A percentile compares a stretch with the other conserved stretches of the same genome.
phyloP scores from a whole-genome alignment of 2,797 vertebrate species.

The Fundulus diaphanus region DNA sequence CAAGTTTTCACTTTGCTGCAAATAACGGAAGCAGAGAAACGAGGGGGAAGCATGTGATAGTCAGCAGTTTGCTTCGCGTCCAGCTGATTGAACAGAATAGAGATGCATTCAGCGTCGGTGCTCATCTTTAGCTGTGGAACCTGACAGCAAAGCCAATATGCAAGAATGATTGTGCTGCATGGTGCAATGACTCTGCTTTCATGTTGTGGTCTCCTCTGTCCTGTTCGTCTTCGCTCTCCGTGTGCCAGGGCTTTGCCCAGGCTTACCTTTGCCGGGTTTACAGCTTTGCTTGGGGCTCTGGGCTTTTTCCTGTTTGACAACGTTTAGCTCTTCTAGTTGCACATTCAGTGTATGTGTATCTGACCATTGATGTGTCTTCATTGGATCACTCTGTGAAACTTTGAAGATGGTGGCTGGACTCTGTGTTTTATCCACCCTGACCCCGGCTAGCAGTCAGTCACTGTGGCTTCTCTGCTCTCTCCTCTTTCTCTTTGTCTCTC shows the following conservation, averaged over 20 bases:
- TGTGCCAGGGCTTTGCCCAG: conserved; percentile 30
- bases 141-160: neutral
- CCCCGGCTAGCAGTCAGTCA: neutral
- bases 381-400: conserved; percentile 2
- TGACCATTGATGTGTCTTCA: conserved; percentile 1
- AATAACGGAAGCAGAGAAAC: neutral
- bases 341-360: conserved; percentile 9
- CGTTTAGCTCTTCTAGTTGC: conserved; percentile 5
- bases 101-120: neutral
- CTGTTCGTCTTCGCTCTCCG: conserved; percentile 30
- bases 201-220: conserved; percentile 44
- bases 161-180: conserved; percentile 54
- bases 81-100: neutral
- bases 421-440: conserved; percentile 28
- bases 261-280: neutral
- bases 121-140: conserved; percentile 5
- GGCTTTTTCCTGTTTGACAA: conserved; percentile 18
- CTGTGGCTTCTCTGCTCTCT: conserved; percentile 1
- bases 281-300: conserved; percentile 19
- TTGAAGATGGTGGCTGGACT: conserved; percentile 19
- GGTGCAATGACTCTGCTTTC: conserved; percentile 59
- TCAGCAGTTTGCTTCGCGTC: conserved; percentile 6
- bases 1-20: neutral
- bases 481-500: neutral
- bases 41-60: neutral